Evolutionary conservation across 2,797 vertebrate genomes (phyloP).

Genomic region (Crocidura indochinensis): DNA sequence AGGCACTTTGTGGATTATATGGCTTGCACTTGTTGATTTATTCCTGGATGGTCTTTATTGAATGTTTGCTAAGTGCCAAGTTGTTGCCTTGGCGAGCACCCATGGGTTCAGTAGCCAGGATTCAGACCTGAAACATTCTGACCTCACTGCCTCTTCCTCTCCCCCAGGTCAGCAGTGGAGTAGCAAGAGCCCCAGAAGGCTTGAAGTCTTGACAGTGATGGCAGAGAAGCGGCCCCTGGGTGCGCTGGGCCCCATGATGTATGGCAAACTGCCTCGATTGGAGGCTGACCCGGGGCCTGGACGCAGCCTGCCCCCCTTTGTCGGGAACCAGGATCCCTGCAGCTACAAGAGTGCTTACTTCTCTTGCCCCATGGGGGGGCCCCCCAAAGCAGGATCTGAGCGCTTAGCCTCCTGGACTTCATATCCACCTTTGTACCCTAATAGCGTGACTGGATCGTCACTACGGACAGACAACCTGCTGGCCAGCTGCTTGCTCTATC

Average conservation of each 20-base stretch:
- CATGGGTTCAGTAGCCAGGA: background rate
- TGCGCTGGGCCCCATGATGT: conserved; percentile 88
- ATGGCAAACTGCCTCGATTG: conserved; percentile 91
- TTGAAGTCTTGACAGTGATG: conserved; percentile 87
- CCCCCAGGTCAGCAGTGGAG: conserved; percentile 76
- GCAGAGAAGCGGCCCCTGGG: conserved; percentile 90
- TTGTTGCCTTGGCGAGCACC: background rate
- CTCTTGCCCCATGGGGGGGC: conserved; percentile 88
- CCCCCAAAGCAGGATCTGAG: conserved; percentile 85
- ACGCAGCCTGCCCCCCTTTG: conserved; percentile 77
- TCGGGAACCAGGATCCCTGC: conserved; percentile 85
- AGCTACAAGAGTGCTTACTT: conserved; percentile 93
- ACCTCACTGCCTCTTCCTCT: background rate
- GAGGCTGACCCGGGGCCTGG: conserved; percentile 80
- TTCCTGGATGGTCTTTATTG: background rate
- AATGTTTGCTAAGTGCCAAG: background rate
- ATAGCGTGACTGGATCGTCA: conserved; percentile 87
- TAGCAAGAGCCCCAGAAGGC: conserved; percentile 52
- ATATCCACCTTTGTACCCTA: conserved; percentile 83
- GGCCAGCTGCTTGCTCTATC: conserved; percentile 88
- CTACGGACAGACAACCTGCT: conserved; percentile 84
- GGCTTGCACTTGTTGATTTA: background rate
- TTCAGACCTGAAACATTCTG: background rate
- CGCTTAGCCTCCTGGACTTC: conserved; percentile 89
- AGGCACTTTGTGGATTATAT: background rate